Conservation (phyloP, 2,797 vertebrate species). For the Myiotriccus ornatus region DNA sequence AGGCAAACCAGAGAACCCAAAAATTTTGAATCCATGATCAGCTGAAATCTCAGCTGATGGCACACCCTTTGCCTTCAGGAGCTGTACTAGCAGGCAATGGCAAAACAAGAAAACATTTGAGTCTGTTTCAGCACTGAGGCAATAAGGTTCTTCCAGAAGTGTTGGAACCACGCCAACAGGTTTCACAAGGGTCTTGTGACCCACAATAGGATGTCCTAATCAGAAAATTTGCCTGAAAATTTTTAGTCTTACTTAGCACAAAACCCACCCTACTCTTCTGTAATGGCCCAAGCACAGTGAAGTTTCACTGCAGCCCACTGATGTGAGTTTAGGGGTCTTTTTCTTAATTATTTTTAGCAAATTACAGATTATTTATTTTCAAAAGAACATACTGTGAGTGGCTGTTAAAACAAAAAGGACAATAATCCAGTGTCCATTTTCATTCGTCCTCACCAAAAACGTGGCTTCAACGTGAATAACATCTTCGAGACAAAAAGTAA, state of each 20-base stretch:
- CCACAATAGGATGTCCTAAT: background rate
- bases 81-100: background rate
- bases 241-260: background rate
- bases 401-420: background rate
- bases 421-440: background rate
- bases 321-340: background rate
- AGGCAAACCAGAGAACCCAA: background rate
- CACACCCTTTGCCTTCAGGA: background rate
- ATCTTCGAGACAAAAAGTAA: background rate
- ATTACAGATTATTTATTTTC: background rate
- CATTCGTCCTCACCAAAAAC: rapidly evolving
- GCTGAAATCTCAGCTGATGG: background rate
- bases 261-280: background rate
- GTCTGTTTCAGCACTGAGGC: background rate
- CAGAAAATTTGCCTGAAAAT: background rate
- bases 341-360: background rate
- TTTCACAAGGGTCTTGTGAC: background rate
- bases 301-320: background rate
- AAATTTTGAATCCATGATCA: background rate
- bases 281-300: background rate
- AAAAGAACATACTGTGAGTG: background rate
- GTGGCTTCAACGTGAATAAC: background rate
- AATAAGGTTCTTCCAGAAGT: background rate
- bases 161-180: background rate
- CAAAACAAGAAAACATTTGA: background rate